phyloP scores from a whole-genome alignment of 2,888 invertebrate species.

The Mythimna albipuncta region DNA sequence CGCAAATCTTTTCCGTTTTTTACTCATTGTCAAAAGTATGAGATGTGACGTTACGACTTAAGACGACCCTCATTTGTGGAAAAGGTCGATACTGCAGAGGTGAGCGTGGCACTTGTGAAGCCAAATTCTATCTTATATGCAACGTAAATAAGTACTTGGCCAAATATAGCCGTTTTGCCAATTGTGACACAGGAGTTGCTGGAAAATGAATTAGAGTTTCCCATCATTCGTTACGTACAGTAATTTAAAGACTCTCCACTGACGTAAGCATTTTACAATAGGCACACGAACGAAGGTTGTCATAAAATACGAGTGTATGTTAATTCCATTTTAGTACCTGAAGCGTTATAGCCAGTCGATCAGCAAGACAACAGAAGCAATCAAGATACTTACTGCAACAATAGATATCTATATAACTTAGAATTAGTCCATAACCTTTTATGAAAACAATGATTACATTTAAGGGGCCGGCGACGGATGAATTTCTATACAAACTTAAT shows the following conservation, averaged over 20 bases:
- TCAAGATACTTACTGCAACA: conserved; percentile 12
- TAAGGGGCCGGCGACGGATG: too few species aligned
- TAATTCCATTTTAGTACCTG: conserved; percentile 21
- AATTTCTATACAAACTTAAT: too few species aligned
- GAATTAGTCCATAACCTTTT: conserved; percentile 14
- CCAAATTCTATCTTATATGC: too few species aligned
- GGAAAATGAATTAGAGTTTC: neutral
- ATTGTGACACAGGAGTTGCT: too few species aligned
- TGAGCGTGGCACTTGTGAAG: neutral
- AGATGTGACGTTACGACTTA: too few species aligned
- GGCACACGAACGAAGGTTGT: conserved; percentile 10
- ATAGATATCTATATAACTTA: neutral
- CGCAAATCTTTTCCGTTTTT: too few species aligned
- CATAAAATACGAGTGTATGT: conserved; percentile 26
- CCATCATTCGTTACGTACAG: conserved; percentile 5
- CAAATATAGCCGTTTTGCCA: neutral
- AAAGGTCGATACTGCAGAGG: neutral
- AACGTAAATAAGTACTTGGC: neutral
- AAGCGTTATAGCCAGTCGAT: neutral
- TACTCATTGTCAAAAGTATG: too few species aligned
- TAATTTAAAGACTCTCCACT: conserved; percentile 1
- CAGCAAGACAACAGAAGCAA: neutral
- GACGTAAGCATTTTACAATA: conserved; percentile 16
- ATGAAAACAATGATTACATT: conserved; percentile 14
- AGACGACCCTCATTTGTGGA: too few species aligned